Base-by-base conservation (phyloP, 2,888 invertebrate species). In the Chrysotoxum bicinctum region DNA sequence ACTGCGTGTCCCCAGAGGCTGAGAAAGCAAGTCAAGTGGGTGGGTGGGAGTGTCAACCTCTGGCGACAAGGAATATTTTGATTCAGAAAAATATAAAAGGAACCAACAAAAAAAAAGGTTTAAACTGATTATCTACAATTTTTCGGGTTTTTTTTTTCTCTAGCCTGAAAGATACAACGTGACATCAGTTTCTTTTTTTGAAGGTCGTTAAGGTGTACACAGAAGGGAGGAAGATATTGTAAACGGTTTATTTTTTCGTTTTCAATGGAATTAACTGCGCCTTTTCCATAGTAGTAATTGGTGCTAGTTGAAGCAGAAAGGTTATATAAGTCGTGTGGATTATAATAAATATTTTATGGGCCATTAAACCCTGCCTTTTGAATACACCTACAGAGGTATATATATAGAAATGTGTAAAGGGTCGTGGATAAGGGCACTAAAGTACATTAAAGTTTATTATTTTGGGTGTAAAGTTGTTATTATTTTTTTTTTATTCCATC, bases 81-180 rank as follows among this genome's bases (percentile, higher is more conserved):
- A 40, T 23, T 40, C 52, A 26, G 58, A n/a, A 56, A 66, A 75
- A 58, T 62, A 12, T 37, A 14, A 58, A 54, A 32, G 30, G 5
- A 32, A 14, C 30, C 21, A 16, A 23, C 50, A 26, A 45, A 23
- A 32, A 64, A 30, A 54, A 40, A 72, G 70, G 69, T 80, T 73
- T 68, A 85, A 77, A 73, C 76, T 74, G 74, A 74, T 84, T 84
- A 26, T 26, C 26, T 26, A 84, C 79, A 83, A 78, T 14, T 64
- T 64, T 64, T 64, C 9, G 26, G 56, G 12, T 1, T 58, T 21
- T 58, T 21, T 56, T 35, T 21, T 32, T n/a, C 7, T 7, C 35
- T 19, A n/a, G n/a, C n/a, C 19, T 64, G 32, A 64, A 21, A 50
- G 35, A 66, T 48, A 66, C 48, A 66, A 66, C 10, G 50, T 35